Evolutionary conservation across 2,888 invertebrate species (phyloP).

Genomic region (Zeuzera pyrina): DNA sequence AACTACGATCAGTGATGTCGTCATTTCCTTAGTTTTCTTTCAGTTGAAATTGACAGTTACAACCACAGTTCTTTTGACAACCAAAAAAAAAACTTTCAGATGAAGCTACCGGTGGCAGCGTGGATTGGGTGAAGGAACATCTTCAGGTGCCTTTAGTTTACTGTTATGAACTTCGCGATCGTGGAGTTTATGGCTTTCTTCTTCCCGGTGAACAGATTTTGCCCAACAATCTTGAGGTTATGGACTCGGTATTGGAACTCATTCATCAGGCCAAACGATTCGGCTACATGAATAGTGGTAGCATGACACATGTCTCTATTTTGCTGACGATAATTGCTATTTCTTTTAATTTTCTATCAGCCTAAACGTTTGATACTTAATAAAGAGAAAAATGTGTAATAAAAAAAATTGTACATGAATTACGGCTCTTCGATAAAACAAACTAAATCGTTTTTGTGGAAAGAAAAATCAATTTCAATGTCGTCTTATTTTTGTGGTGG

Average conservation of each 20-base stretch:
- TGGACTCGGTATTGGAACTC: slow-evolving; percentile 59
- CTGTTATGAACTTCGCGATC: slow-evolving; percentile 69
- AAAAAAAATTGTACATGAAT: too few relatives aligned
- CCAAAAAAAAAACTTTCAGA: slow-evolving; percentile 18
- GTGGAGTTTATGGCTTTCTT: slow-evolving; percentile 71
- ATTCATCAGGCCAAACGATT: slow-evolving; percentile 39
- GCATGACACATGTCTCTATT: slow-evolving; percentile 1
- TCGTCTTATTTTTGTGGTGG: too few relatives aligned
- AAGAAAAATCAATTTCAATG: too few relatives aligned
- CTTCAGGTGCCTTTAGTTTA: slow-evolving; percentile 39
- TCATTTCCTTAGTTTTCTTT: too few relatives aligned
- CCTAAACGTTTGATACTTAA: too few relatives aligned
- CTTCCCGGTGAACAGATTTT: slow-evolving; percentile 74
- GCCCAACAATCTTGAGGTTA: slow-evolving; percentile 62
- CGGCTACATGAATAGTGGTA: slow-evolving; percentile 22
- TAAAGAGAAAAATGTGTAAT: too few relatives aligned
- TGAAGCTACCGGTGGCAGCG: slow-evolving; percentile 31
- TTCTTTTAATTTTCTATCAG: neutral
- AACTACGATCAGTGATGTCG: too few relatives aligned
- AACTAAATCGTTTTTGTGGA: too few relatives aligned
- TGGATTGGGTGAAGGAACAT: slow-evolving; percentile 48
- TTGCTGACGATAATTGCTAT: neutral
- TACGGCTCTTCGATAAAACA: too few relatives aligned
- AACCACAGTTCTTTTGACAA: too few relatives aligned
- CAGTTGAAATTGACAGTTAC: too few relatives aligned